Conservation (phyloP, 2,797 vertebrate genomes). For the Channa striata region DNA sequence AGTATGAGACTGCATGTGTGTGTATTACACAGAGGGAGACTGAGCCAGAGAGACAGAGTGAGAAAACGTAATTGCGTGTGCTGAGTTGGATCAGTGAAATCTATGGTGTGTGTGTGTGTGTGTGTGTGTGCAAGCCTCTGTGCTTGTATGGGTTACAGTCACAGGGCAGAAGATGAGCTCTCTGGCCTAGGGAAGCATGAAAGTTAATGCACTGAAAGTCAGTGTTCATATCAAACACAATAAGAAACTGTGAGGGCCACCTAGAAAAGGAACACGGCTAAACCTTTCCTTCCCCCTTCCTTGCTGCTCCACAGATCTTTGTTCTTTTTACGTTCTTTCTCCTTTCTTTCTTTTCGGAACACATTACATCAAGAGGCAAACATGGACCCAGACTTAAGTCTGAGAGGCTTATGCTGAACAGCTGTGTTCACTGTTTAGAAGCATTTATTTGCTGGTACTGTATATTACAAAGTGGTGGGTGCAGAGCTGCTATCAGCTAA, state of each 20-base stretch:
- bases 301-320: background rate
- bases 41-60: background rate
- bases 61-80: constrained; percentile 63
- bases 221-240: constrained; percentile 35
- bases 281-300: background rate
- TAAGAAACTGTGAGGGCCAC: constrained; percentile 24
- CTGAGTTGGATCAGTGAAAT: constrained; percentile 58
- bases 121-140: background rate
- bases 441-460: constrained; percentile 26
- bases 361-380: constrained; percentile 7
- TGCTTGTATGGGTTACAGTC: constrained; percentile 26
- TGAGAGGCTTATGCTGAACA: constrained; percentile 5
- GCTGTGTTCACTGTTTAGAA: constrained; percentile 31
- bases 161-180: constrained; percentile 49
- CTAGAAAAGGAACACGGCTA: constrained; percentile 1
- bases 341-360: background rate
- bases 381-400: background rate
- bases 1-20: constrained; percentile 21
- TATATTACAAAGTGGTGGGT: constrained; percentile 29
- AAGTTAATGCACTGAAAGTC: constrained; percentile 48
- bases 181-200: constrained; percentile 50
- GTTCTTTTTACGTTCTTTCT: background rate
- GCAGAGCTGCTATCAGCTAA: constrained; percentile 18
- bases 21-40: constrained; percentile 16
- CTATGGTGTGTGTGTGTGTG: constrained; percentile 18